Conservation (phyloP, 2,888 invertebrate species). For the Melanostoma scalare region DNA sequence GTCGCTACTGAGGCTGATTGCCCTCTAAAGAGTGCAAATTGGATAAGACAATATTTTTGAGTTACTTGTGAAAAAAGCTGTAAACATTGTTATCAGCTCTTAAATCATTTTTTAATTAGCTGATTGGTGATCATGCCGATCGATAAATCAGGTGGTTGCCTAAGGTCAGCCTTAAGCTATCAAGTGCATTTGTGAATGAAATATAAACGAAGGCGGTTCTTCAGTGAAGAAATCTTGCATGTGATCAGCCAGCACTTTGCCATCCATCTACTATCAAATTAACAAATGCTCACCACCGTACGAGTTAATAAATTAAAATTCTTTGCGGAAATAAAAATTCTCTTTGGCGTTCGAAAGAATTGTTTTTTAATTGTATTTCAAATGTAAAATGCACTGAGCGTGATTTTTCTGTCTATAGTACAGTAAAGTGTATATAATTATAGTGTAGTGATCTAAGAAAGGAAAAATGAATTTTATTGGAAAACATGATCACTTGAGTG, state of each 20-base stretch:
- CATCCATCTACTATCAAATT: conserved; percentile 38
- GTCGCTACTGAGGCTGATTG: not conserved
- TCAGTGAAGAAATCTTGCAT: not conserved
- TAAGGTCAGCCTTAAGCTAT: not conserved
- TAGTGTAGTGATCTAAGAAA: conserved; percentile 38
- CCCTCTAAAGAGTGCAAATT: conserved; percentile 49
- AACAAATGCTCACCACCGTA: conserved; percentile 77
- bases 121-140: conserved; percentile 1
- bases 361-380: not conserved
- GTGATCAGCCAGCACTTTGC: not conserved
- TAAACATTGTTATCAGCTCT: conserved; percentile 22
- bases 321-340: conserved; percentile 79
- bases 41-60: conserved; percentile 53
- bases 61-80: conserved; percentile 31
- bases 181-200: not conserved
- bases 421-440: conserved; percentile 32
- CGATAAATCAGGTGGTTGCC: not conserved
- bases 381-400: conserved; percentile 12
- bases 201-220: not conserved
- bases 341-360: conserved; percentile 54
- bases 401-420: conserved; percentile 33
- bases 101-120: not conserved
- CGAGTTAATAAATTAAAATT: conserved; percentile 78
- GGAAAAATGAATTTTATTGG: conserved; percentile 80
- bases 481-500: conserved; percentile 78